A percentile compares a stretch with the other conserved stretches of the same genome.
phyloP scores from a whole-genome alignment of 1,140 invertebrate genomes.

The Centruroides sculpturatus region DNA sequence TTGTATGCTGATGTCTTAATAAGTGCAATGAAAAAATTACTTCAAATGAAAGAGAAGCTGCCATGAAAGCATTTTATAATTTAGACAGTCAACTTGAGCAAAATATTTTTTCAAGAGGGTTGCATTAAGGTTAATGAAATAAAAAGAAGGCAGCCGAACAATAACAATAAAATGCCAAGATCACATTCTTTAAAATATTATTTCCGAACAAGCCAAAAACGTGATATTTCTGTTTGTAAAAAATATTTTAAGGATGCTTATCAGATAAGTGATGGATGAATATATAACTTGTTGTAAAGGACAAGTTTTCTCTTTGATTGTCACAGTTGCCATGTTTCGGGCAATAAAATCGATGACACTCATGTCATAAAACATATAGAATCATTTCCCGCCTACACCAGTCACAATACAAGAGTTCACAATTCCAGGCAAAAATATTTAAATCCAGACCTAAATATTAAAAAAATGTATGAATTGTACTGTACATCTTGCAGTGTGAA shows the following conservation, averaged over 20 bases:
- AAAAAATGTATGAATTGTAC: conserved; percentile 11
- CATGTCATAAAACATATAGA: conserved; percentile 5
- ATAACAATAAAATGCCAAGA: not conserved
- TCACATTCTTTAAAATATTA: conserved; percentile 3
- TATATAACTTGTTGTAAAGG: conserved; percentile 2
- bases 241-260: conserved; percentile 5
- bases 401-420: conserved; percentile 8
- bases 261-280: not conserved
- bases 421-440: conserved; percentile 1
- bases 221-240: conserved; percentile 1
- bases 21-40: not conserved
- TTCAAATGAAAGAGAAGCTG: conserved; percentile 4
- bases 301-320: conserved; percentile 6
- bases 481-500: conserved; percentile 1
- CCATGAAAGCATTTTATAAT: conserved; percentile 5
- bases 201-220: not conserved
- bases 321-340: not conserved
- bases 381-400: conserved; percentile 6
- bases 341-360: conserved; percentile 3
- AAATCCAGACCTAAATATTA: conserved; percentile 4
- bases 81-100: conserved; percentile 1
- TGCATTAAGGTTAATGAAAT: conserved; percentile 8
- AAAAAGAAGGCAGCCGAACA: not conserved
- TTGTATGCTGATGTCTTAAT: not conserved
- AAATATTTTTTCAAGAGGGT: conserved; percentile 5